Conservation (phyloP, 2,888 invertebrate species). For the Napeogenes inachia region DNA sequence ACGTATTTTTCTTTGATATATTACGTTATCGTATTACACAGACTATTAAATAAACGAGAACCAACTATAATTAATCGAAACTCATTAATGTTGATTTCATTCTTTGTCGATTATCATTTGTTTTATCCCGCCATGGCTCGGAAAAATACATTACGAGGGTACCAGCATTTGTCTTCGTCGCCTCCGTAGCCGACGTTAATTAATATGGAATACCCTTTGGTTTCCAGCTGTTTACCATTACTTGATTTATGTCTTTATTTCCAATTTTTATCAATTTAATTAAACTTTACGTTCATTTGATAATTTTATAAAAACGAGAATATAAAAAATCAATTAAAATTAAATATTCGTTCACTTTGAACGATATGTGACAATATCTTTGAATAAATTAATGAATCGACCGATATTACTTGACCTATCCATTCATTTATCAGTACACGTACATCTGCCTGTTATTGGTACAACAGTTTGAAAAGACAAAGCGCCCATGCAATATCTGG, state of each 20-base stretch:
- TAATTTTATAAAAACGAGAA: no score
- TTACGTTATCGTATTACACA: slow-evolving; percentile 25
- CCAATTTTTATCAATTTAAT: slow-evolving; percentile 41
- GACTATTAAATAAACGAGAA: slow-evolving; percentile 41
- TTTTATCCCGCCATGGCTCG: slow-evolving; percentile 62
- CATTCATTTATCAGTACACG: background rate
- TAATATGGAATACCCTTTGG: slow-evolving; percentile 75
- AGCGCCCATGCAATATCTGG: slow-evolving; percentile 22
- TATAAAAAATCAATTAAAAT: no score
- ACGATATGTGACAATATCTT: background rate
- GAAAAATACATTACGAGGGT: slow-evolving; percentile 72
- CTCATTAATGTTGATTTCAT: slow-evolving; percentile 73
- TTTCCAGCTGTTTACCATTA: slow-evolving; percentile 57
- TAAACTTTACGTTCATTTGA: no score
- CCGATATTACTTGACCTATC: background rate
- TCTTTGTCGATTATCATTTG: slow-evolving; percentile 76
- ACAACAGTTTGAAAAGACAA: slow-evolving; percentile 19
- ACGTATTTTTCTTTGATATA: slow-evolving; percentile 12
- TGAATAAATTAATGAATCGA: background rate
- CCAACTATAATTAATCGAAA: slow-evolving; percentile 62
- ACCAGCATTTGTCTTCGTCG: slow-evolving; percentile 74
- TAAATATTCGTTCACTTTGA: no score
- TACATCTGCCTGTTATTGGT: slow-evolving; percentile 13
- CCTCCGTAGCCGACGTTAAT: slow-evolving; percentile 67
- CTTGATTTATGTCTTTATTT: slow-evolving; percentile 62